phyloP scores from a whole-genome alignment of 2,113 vertebrate species.

The Muntiacus reevesi region DNA sequence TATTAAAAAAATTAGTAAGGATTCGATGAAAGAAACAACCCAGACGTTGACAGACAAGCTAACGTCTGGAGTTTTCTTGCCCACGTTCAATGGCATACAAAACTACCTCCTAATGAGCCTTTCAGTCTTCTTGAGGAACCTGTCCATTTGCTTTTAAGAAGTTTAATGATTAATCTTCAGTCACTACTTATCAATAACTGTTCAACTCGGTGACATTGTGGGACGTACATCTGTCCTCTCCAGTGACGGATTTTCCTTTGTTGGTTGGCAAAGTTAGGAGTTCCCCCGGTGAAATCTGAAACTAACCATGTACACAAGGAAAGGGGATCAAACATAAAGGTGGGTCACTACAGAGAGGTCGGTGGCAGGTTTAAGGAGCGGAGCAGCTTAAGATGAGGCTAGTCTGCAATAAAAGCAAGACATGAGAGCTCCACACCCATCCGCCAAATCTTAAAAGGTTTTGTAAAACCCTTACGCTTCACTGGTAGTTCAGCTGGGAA shows the following conservation, averaged over 20 bases:
- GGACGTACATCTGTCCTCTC: background rate
- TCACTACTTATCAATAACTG: background rate
- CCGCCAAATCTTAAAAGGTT: background rate
- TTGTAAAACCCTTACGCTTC: background rate
- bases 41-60: background rate
- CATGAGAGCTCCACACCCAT: background rate
- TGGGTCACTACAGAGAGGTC: background rate
- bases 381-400: background rate
- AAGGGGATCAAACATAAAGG: background rate
- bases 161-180: background rate
- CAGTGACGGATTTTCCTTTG: background rate
- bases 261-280: background rate
- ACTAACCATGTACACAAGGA: rapidly evolving
- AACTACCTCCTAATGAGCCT: background rate
- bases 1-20: background rate
- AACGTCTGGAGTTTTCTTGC: background rate
- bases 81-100: background rate
- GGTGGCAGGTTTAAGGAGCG: background rate
- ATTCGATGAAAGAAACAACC: background rate
- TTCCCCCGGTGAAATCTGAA: background rate
- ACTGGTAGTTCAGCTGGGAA: background rate
- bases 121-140: background rate
- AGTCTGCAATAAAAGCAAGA: background rate
- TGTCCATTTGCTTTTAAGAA: background rate
- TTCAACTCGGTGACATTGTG: background rate